Conservation (phyloP, 2,113 vertebrate genomes). For the Aepyceros melampus region DNA sequence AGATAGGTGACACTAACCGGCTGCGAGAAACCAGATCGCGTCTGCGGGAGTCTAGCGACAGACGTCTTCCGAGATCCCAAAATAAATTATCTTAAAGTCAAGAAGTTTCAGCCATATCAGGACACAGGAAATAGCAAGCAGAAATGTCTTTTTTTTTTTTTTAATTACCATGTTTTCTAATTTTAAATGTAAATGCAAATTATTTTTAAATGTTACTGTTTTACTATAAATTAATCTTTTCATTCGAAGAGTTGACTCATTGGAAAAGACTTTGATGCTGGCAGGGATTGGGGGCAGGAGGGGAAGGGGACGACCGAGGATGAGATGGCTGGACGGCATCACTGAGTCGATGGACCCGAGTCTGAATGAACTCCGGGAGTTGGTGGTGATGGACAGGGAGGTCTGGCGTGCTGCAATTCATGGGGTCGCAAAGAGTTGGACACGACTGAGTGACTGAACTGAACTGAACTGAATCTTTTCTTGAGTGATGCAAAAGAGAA, state of each 20-base stretch:
- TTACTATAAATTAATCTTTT: neutral
- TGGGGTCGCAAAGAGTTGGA: too few relatives aligned
- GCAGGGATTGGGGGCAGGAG: too few relatives aligned
- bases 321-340: too few relatives aligned
- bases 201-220: neutral
- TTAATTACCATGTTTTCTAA: neutral
- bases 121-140: neutral
- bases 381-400: too few relatives aligned
- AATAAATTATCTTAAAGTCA: neutral
- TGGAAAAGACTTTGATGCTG: too few relatives aligned
- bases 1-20: neutral
- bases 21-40: neutral
- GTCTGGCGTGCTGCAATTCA: too few relatives aligned
- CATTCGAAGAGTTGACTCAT: too few relatives aligned
- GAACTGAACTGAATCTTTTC: too few relatives aligned
- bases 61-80: neutral
- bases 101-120: neutral
- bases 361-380: too few relatives aligned
- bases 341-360: too few relatives aligned
- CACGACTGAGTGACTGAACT: too few relatives aligned
- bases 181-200: neutral
- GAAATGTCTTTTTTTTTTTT: neutral
- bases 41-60: neutral
- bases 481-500: neutral
- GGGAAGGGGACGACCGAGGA: too few relatives aligned